phyloP scores from a whole-genome alignment of 2,888 invertebrate species.

The Cephonodes hylas region DNA sequence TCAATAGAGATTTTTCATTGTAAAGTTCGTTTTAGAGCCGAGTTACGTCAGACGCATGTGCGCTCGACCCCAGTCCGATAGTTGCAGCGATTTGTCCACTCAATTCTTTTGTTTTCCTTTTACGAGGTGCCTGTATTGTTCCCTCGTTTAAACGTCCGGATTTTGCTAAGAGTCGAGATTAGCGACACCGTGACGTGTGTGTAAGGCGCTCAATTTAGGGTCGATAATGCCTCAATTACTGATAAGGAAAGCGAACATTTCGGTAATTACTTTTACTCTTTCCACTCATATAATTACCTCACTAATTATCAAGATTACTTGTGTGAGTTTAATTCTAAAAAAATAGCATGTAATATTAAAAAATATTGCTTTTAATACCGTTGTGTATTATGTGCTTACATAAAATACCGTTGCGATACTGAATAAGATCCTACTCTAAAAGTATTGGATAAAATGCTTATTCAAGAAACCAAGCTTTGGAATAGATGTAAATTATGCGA shows the following conservation, averaged over 20 bases:
- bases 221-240: slow-evolving; percentile 40
- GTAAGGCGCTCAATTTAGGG: slow-evolving; percentile 60
- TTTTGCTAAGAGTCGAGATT: slow-evolving; percentile 76
- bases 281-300: slow-evolving; percentile 15
- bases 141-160: slow-evolving; percentile 56
- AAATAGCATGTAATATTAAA: background rate
- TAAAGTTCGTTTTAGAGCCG: slow-evolving; percentile 53
- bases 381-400: background rate
- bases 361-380: background rate
- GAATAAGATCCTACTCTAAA: too few species aligned
- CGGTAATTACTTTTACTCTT: slow-evolving; percentile 30
- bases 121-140: slow-evolving; percentile 71
- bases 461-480: background rate
- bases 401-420: slow-evolving; percentile 19
- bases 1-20: slow-evolving; percentile 43
- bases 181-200: slow-evolving; percentile 73
- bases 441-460: background rate
- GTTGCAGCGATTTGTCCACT: slow-evolving; percentile 66
- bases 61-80: slow-evolving; percentile 54
- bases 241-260: slow-evolving; percentile 11
- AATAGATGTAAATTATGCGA: slow-evolving; percentile 61
- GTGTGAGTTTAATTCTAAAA: background rate
- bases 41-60: slow-evolving; percentile 56
- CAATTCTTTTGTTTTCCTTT: slow-evolving; percentile 74
- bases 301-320: background rate